A percentile compares a stretch with the other conserved stretches of the same genome.
Evolutionary conservation across 1,140 invertebrate species (phyloP).

Genomic region (Drosophila dunni): DNA sequence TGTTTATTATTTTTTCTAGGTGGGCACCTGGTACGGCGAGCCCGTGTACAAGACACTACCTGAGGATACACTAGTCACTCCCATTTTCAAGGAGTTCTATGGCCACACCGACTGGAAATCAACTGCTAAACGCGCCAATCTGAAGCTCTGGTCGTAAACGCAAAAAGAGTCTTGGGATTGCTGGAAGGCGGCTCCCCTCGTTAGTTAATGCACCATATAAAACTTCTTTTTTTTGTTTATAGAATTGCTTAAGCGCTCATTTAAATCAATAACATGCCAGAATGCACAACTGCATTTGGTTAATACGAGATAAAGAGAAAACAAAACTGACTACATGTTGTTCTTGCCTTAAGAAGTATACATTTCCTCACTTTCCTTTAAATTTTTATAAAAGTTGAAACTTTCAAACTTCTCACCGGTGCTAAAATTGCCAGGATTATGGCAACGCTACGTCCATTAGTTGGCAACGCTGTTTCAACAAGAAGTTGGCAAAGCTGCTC

Average conservation of each 20-base stretch:
- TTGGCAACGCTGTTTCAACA: not conserved
- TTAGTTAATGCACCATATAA: conserved; percentile 70
- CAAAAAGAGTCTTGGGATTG: not conserved
- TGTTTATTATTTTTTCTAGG: conserved; percentile 84
- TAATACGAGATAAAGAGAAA: conserved; percentile 13
- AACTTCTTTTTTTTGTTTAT: conserved; percentile 56
- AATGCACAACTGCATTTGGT: conserved; percentile 36
- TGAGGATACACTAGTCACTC: conserved; percentile 87
- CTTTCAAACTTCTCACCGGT: too few relatives aligned
- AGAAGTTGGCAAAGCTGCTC: not conserved
- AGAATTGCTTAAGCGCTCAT: conserved; percentile 57
- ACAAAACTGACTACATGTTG: not conserved
- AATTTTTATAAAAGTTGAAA: too few relatives aligned
- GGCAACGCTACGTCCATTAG: not conserved
- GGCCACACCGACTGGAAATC: conserved; percentile 87
- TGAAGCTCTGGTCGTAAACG: conserved; percentile 86
- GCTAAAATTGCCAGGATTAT: not conserved
- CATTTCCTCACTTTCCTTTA: too few relatives aligned
- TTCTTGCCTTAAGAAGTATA: not conserved
- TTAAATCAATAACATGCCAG: conserved; percentile 51
- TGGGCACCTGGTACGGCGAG: conserved; percentile 94
- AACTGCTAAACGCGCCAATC: conserved; percentile 85
- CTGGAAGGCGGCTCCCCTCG: not conserved
- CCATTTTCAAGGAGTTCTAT: conserved; percentile 89
- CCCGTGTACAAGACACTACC: conserved; percentile 89